phyloP scores from a whole-genome alignment of 1,140 invertebrate species.

The Aphaenogaster rudis region DNA sequence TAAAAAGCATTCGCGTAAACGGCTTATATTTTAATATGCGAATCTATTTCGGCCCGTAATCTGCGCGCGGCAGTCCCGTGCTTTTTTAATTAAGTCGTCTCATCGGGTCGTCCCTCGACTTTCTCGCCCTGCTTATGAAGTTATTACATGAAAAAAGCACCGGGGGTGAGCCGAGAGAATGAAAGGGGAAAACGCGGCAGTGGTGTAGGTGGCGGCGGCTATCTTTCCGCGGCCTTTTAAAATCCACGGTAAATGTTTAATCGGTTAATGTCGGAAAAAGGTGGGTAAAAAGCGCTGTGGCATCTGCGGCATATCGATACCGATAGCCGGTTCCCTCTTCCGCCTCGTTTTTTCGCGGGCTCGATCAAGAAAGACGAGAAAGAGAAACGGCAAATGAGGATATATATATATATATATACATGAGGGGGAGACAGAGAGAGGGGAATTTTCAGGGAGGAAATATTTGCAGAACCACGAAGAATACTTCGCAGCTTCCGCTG shows the following conservation, averaged over 20 bases:
- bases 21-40: constrained; percentile 45
- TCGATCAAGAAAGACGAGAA: constrained; percentile 7
- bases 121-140: constrained; percentile 56
- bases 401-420: too few species aligned
- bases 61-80: constrained; percentile 5
- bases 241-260: constrained; percentile 64
- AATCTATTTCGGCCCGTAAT: constrained; percentile 49
- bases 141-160: constrained; percentile 36
- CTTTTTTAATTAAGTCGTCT: constrained; percentile 61
- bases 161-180: constrained; percentile 3
- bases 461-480: constrained; percentile 53
- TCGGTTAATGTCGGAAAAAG: constrained; percentile 60
- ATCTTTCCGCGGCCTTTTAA: constrained; percentile 52
- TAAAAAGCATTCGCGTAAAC: constrained; percentile 54
- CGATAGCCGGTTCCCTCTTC: neutral
- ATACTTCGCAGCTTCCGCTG: constrained; percentile 32
- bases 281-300: constrained; percentile 18
- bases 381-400: neutral
- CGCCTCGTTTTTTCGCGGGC: constrained; percentile 10
- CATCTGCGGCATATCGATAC: constrained; percentile 53
- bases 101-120: constrained; percentile 36
- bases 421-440: neutral
- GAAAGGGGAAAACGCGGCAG: constrained; percentile 29
- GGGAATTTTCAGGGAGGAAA: constrained; percentile 41
- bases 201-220: neutral